A percentile compares a stretch with the other conserved stretches of the same genome.
phyloP scores from a whole-genome alignment of 2,888 invertebrate genomes.

The Eupelmus urozonus region DNA sequence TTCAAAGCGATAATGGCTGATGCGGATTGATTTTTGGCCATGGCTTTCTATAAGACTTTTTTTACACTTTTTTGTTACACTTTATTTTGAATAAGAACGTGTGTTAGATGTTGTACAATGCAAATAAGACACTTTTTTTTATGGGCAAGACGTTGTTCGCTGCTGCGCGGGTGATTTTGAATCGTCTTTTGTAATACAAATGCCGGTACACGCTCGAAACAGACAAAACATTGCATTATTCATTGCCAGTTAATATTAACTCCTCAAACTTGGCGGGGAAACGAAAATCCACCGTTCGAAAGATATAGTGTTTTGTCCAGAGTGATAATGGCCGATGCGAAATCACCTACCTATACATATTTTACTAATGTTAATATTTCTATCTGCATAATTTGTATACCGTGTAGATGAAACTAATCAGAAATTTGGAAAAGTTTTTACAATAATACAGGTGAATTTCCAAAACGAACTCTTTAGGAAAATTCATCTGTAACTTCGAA shows the following conservation, averaged over 20 bases:
- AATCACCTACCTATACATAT: constrained; percentile 40
- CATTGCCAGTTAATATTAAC: background rate
- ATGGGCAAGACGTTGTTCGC: constrained; percentile 69
- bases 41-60: constrained; percentile 20
- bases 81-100: background rate
- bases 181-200: constrained; percentile 54
- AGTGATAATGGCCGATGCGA: constrained; percentile 28
- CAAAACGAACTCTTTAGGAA: background rate
- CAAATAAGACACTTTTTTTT: constrained; percentile 25
- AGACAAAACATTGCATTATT: background rate
- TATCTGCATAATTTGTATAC: background rate
- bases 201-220: background rate
- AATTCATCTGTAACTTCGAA: background rate
- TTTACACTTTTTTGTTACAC: background rate
- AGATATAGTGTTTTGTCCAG: constrained; percentile 2
- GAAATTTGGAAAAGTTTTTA: background rate
- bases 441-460: background rate
- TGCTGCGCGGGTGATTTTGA: constrained; percentile 63
- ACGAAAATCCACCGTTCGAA: background rate
- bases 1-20: background rate
- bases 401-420: constrained; percentile 38
- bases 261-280: constrained; percentile 1
- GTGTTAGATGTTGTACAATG: constrained; percentile 22
- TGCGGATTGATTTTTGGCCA: constrained; percentile 16
- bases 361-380: constrained; percentile 31